Percentiles rank a stretch among this genome's conserved stretches.
These are phyloP conservation scores for Coptodon bakossiorum DNA, from an alignment of 2,113 vertebrate genomes.

Conservation along the genomic window DNA sequence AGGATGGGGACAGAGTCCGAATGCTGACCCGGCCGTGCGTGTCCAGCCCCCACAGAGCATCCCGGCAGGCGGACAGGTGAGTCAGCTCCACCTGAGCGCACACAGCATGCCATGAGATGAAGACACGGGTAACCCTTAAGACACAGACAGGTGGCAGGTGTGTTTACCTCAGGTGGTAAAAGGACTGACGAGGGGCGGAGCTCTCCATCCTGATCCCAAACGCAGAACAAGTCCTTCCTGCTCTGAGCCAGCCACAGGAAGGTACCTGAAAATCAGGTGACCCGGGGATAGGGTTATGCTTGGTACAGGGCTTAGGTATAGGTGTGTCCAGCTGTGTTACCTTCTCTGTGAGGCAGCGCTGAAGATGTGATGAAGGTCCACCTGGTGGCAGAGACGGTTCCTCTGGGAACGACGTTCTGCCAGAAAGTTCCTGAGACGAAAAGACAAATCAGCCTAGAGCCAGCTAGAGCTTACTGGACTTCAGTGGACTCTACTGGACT, in stretches of 20 bases:
- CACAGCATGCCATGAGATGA: neutral
- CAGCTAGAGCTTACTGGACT: neutral
- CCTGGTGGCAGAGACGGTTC: conserved; percentile 89
- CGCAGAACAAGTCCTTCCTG: conserved; percentile 89
- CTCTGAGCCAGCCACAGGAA: conserved; percentile 94
- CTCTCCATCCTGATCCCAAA: conserved; percentile 83
- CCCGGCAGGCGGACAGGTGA: conserved; percentile 84
- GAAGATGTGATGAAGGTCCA: conserved; percentile 91
- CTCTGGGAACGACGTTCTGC: conserved; percentile 86
- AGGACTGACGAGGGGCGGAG: conserved; percentile 85
- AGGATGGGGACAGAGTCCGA: conserved; percentile 82
- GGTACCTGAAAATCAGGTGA: conserved; percentile 71
- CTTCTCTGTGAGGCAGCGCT: conserved; percentile 74
- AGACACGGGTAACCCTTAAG: neutral
- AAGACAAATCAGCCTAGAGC: neutral
- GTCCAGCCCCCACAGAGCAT: conserved; percentile 92
- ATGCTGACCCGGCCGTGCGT: conserved; percentile 81
- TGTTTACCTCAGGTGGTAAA: conserved; percentile 74
- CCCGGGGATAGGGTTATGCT: neutral
- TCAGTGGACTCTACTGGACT: neutral
- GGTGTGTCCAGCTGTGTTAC: neutral
- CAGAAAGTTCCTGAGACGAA: conserved; percentile 84
- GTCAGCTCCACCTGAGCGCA: conserved; percentile 75
- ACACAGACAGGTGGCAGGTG: neutral
- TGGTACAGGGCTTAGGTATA: neutral